A percentile compares a stretch with the other conserved stretches of the same genome.
Evolutionary conservation across 2,888 invertebrate genomes (phyloP).

Genomic region (Nomada fabriciana): DNA sequence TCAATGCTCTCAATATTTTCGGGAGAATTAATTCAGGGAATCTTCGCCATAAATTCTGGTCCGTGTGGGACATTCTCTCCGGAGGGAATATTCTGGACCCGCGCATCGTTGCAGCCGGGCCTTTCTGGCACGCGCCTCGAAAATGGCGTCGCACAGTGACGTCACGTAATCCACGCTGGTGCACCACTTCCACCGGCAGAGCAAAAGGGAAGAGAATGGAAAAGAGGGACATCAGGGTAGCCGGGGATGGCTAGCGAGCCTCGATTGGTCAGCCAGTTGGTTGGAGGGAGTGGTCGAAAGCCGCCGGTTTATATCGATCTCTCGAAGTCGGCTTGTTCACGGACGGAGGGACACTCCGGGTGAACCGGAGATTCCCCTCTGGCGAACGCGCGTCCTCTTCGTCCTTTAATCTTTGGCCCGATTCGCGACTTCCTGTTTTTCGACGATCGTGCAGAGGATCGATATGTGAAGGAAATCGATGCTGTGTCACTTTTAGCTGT

Average conservation of each 20-base stretch:
- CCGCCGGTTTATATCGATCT: conserved; percentile 82
- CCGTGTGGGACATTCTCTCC: conserved; percentile 63
- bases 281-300: conserved; percentile 82
- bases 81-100: conserved; percentile 62
- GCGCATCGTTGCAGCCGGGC: conserved; percentile 56
- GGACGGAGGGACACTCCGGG: conserved; percentile 51
- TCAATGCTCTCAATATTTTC: conserved; percentile 49
- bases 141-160: conserved; percentile 82
- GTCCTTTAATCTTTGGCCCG: conserved; percentile 40
- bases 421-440: conserved; percentile 9
- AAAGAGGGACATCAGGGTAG: conserved; percentile 65
- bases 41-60: conserved; percentile 63
- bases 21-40: conserved; percentile 61
- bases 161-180: conserved; percentile 77
- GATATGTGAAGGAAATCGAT: not conserved
- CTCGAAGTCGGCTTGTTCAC: conserved; percentile 72
- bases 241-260: conserved; percentile 80
- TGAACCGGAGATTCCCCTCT: conserved; percentile 50
- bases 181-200: conserved; percentile 53
- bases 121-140: conserved; percentile 82
- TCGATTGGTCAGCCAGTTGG: conserved; percentile 80
- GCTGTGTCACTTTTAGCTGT: not conserved
- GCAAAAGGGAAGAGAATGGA: conserved; percentile 73
- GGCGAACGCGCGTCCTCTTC: conserved; percentile 63
- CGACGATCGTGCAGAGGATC: not conserved